Evolutionary conservation across 2,888 invertebrate genomes (phyloP).

Genomic region (Bembecia ichneumoniformis): DNA sequence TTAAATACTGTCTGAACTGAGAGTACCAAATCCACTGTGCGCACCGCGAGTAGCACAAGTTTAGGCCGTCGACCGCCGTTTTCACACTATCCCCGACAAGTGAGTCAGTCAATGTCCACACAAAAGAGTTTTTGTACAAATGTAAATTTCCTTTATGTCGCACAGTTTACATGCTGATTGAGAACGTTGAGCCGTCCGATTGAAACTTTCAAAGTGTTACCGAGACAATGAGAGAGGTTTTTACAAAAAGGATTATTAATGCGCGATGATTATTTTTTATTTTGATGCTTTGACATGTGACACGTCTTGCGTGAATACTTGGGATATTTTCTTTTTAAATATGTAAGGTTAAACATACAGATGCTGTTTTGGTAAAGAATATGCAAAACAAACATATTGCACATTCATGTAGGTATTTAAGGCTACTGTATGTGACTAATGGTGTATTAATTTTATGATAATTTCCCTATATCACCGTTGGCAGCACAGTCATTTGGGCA

Average conservation of each 20-base stretch:
- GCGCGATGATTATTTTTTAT: constrained; percentile 23
- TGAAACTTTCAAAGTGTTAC: constrained; percentile 35
- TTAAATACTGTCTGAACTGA: no score
- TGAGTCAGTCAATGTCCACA: constrained; percentile 37
- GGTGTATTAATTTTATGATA: no score
- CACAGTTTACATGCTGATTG: constrained; percentile 60
- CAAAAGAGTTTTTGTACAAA: constrained; percentile 48
- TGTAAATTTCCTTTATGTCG: constrained; percentile 34
- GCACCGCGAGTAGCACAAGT: constrained; percentile 25
- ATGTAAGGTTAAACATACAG: no score
- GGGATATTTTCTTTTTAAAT: not conserved
- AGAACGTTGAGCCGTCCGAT: constrained; percentile 33
- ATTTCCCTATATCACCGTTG: no score
- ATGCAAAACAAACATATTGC: no score
- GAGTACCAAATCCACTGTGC: constrained; percentile 8
- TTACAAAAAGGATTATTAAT: constrained; percentile 37
- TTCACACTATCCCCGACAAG: constrained; percentile 34
- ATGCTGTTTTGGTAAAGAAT: no score
- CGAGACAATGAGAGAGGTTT: constrained; percentile 22
- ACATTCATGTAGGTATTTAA: no score
- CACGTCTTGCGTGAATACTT: constrained; percentile 2
- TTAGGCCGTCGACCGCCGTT: constrained; percentile 53
- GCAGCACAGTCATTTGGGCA: no score
- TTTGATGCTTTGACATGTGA: constrained; percentile 8
- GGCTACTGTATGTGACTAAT: no score